A percentile compares a stretch with the other conserved stretches of the same genome.
phyloP scores from a whole-genome alignment of 2,888 invertebrate genomes.

The Latrodectus hesperus region DNA sequence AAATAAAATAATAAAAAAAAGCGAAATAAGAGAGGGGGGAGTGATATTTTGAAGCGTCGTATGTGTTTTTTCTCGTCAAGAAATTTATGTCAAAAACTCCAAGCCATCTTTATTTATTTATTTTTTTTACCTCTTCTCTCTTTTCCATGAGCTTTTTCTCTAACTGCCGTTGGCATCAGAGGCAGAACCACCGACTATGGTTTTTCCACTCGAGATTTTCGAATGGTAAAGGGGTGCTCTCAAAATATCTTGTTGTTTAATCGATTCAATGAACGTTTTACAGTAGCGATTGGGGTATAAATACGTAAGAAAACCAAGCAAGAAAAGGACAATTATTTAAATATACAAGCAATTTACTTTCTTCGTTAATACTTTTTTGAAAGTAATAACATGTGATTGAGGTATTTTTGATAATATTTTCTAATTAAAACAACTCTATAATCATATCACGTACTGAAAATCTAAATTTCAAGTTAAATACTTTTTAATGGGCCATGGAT shows the following conservation, averaged over 20 bases:
- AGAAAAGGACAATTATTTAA: too few relatives aligned
- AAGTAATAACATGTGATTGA: too few relatives aligned
- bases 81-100: conserved; percentile 65
- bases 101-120: conserved; percentile 34
- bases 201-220: conserved; percentile 10
- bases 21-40: not conserved
- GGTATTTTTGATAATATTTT: too few relatives aligned
- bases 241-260: not conserved
- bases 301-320: too few relatives aligned
- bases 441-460: too few relatives aligned
- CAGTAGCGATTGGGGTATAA: too few relatives aligned
- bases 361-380: too few relatives aligned
- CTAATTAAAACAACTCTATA: too few relatives aligned
- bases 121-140: not conserved
- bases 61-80: conserved; percentile 63
- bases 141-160: conserved; percentile 4
- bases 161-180: conserved; percentile 40
- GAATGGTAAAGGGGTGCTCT: not conserved
- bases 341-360: too few relatives aligned
- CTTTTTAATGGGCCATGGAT: too few relatives aligned
- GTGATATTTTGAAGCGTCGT: conserved; percentile 52
- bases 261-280: not conserved
- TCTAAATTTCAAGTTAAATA: too few relatives aligned
- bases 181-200: conserved; percentile 5
- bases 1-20: not conserved